Evolutionary conservation across 2,797 vertebrate genomes (phyloP), one percentile per base, ranked within the genome.

Genomic region (Lophura swinhoii): DNA sequence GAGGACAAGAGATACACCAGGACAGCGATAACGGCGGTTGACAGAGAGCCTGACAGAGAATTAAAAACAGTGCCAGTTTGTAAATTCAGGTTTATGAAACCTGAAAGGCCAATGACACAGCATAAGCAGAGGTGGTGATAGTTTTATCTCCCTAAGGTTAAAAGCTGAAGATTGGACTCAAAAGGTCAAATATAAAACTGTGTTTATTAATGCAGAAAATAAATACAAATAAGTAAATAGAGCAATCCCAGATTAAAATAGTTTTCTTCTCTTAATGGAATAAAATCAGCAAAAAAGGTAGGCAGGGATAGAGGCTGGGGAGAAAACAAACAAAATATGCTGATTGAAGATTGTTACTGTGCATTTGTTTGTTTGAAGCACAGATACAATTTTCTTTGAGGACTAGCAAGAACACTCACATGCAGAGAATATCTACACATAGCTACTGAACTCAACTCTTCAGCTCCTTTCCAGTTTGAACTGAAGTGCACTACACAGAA

Each of bases 391-490:
- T 69, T 73, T 69, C 9, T 48, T 63, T 68, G 12, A 46, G 17
- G n/a, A 35, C 29, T 31, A 31, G 35, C 35, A 46, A 44, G 20
- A 81, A 21, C 44, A 49, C 18, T 10, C 7, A 2, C 18, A 22
- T 10, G 5, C 26, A n/a, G 0, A 1, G 14, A 15, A 12, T 18
- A 29, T 29, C 63, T 53, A 21, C 24, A 2, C 18, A 28, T 2
- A 35, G 53, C 24, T 63, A 3, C 3, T 14, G 28, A 79, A n/a
- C 5, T 12, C 46, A 68, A 6, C 20, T 58, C 31, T 22, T 49
- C 0, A 55, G 24, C 10, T 80, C 41, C 58, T 18, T 15, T 41
- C 58, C 64, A n/a, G 6, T 62, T 29, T n/a, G 26, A 49, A 59
- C 20, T 2, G 2, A 62, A 41, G 33, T 21, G 3, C 6, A 44